Evolutionary conservation across 2,888 invertebrate species (phyloP).

Genomic region (Dicyrtomina minuta): DNA sequence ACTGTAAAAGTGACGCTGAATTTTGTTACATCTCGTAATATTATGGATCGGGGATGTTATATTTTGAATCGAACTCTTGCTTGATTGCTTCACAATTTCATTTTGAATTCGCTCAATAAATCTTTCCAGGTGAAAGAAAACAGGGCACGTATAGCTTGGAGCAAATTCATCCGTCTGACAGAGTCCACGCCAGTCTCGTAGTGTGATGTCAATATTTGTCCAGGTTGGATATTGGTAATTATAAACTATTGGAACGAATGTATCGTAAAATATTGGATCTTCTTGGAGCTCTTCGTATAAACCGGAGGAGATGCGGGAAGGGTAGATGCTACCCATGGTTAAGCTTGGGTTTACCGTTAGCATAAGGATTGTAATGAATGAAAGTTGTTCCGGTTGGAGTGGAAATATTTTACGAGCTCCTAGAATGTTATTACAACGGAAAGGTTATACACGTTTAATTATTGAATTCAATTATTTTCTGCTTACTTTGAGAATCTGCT

Average conservation of each 20-base stretch:
- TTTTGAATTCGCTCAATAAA: constrained; percentile 44
- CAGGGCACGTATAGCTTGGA: constrained; percentile 48
- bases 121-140: constrained; percentile 48
- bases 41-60: constrained; percentile 20
- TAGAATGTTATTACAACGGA: too few relatives aligned
- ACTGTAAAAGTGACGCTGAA: constrained; percentile 42
- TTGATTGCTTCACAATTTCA: constrained; percentile 37
- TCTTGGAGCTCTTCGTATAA: constrained; percentile 26
- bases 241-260: constrained; percentile 42
- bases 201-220: constrained; percentile 40
- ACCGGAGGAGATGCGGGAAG: constrained; percentile 37
- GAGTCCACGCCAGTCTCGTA: constrained; percentile 47
- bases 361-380: too few relatives aligned
- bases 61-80: not conserved
- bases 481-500: too few relatives aligned
- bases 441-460: too few relatives aligned
- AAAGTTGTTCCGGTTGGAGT: too few relatives aligned
- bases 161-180: constrained; percentile 44
- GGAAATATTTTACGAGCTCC: too few relatives aligned
- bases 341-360: too few relatives aligned
- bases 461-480: too few relatives aligned
- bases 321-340: constrained; percentile 8
- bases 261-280: constrained; percentile 42
- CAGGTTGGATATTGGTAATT: constrained; percentile 43
- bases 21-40: constrained; percentile 34